Conservation (phyloP, 2,888 invertebrate genomes). For the Eupithecia dodoneata region DNA sequence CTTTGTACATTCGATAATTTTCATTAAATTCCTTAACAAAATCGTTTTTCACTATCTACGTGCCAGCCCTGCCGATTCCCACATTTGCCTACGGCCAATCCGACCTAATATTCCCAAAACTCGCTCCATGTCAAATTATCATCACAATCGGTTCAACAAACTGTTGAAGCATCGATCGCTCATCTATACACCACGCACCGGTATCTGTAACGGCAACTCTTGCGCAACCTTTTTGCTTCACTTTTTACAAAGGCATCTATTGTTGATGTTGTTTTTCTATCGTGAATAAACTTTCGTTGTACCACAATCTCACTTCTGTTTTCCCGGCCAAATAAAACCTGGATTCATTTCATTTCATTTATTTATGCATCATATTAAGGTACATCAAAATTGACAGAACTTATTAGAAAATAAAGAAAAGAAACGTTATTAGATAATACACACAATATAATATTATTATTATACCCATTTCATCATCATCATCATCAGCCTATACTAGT, state of each 20-base stretch:
- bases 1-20: too few relatives aligned
- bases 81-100: neutral
- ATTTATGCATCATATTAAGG: too few relatives aligned
- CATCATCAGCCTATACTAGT: too few relatives aligned
- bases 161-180: slow-evolving; percentile 31
- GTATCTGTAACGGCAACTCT: slow-evolving; percentile 27
- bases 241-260: slow-evolving; percentile 24
- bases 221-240: slow-evolving; percentile 33
- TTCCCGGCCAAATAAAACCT: neutral
- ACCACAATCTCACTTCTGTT: neutral
- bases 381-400: too few relatives aligned
- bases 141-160: slow-evolving; percentile 29
- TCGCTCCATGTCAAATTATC: slow-evolving; percentile 6
- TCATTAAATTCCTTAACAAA: too few relatives aligned
- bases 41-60: too few relatives aligned
- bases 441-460: too few relatives aligned
- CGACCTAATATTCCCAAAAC: neutral
- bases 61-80: neutral
- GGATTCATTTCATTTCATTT: neutral
- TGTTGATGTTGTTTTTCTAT: slow-evolving; percentile 13
- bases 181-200: slow-evolving; percentile 28
- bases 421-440: too few relatives aligned
- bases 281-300: neutral
- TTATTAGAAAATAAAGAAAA: too few relatives aligned
- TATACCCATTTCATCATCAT: too few relatives aligned